Base-by-base conservation (phyloP, 2,113 vertebrate genomes). In the Podarcis raffonei region DNA sequence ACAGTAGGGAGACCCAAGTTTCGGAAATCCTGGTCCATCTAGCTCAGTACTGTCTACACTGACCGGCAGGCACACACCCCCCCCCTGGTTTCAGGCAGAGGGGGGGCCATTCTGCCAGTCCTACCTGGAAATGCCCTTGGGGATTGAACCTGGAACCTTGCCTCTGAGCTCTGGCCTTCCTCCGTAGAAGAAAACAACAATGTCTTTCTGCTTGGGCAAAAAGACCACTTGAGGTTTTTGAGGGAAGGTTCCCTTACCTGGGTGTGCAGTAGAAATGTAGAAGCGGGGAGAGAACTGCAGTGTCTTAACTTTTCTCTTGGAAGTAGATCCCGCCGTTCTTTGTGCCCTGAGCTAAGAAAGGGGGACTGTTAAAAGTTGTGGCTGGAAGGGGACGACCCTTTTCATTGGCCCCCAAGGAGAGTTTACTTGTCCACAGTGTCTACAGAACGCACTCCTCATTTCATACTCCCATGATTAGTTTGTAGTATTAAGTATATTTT, bases 381-480 rank as follows among this genome's bases (percentile, higher is more conserved):
- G 0, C 8, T 16, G 30, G 37, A 25, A 5, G 6, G 3, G 22
- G 2, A 5, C 1, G n/a, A 37, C 25, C 22, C 39, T 6, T 9
- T 22, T 3, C 5, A 25, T 23, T 57, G 1, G 6, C 13, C 3
- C 59, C 77, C 30, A 18, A 9, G 68, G 42, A 42, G 20, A 12
- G 20, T 32, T 66, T 42, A 4, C 69, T n/a, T 12, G 20, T 37
- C 59, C 22, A 18, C 35, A 32, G 11, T 37, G 30, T 25, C 25
- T 48, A 20, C 62, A 53, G 68, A 53, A 53, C 37, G 6, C n/a
- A 6, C n/a, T 5, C 59, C 37, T 89, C 2, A 39, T 62, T 82
- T 72, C 89, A 80, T 93, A 62, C 92, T 94, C 89, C 87, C 74
- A 16, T 83, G 89, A 65, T 76, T 66, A 83, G 80, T 86, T 68